phyloP scores from a whole-genome alignment of 2,797 vertebrate genomes.

The Denticeps clupeoides region DNA sequence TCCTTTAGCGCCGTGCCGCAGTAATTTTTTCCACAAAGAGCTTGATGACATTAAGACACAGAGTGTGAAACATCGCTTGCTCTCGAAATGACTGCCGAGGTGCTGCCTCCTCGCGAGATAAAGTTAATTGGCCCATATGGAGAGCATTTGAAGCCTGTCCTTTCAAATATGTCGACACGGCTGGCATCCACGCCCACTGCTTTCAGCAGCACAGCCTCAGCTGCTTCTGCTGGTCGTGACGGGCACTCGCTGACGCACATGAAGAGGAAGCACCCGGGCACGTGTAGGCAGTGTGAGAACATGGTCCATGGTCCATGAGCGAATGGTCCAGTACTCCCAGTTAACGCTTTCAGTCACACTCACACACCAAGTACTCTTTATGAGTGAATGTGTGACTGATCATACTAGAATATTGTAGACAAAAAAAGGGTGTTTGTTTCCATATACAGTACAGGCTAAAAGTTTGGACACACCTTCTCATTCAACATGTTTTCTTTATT shows the following conservation, averaged over 20 bases:
- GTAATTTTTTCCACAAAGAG: slow-evolving; percentile 14
- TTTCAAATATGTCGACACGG: background rate
- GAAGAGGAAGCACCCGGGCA: slow-evolving; percentile 2
- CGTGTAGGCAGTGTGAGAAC: background rate
- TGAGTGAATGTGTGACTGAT: no score
- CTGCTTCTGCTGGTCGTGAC: background rate
- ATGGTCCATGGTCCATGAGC: no score
- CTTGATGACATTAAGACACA: slow-evolving; percentile 8
- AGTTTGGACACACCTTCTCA: no score
- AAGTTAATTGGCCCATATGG: slow-evolving; percentile 27
- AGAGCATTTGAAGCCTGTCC: slow-evolving; percentile 23
- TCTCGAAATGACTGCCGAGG: slow-evolving; percentile 34
- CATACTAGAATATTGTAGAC: no score
- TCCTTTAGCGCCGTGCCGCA: slow-evolving; percentile 18
- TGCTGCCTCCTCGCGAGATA: slow-evolving; percentile 30
- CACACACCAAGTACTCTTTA: no score
- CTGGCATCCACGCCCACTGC: slow-evolving; percentile 11
- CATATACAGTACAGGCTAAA: no score
- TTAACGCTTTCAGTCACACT: no score
- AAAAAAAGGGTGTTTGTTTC: no score
- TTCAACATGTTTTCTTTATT: no score
- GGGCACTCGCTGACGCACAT: background rate
- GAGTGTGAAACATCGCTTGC: slow-evolving; percentile 21
- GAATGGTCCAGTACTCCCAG: no score
- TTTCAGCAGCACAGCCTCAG: background rate